These are phyloP conservation scores for Turritopsis dohrnii DNA, from an alignment of 30 jellyfish, hydroid and myxozoan genomes.

Conservation along the genomic window DNA sequence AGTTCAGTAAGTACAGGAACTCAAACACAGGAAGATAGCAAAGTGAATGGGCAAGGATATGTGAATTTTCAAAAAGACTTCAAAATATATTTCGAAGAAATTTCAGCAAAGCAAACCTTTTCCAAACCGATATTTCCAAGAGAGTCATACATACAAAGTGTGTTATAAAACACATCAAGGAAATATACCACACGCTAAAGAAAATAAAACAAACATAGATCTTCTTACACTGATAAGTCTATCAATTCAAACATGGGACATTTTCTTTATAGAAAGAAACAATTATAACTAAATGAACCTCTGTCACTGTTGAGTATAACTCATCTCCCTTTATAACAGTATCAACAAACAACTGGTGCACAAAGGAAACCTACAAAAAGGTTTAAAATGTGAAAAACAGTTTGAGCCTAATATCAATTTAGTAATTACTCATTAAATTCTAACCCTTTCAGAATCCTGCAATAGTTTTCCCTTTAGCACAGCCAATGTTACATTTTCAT, in stretches of 20 bases:
- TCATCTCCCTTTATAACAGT: conserved; percentile 19
- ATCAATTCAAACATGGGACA: no score
- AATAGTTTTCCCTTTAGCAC: conserved; percentile 13
- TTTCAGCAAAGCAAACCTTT: neutral
- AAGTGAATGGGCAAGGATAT: no score
- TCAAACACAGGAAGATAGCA: no score
- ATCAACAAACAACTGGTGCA: conserved; percentile 17
- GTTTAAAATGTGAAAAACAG: neutral
- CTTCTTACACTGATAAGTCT: neutral
- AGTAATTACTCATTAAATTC: neutral
- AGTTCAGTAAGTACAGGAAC: no score
- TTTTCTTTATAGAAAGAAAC: no score
- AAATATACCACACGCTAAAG: conserved; percentile 35
- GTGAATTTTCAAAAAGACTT: neutral
- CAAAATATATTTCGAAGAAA: neutral
- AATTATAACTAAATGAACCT: conserved; percentile 5
- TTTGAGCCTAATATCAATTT: no score
- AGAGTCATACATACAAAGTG: conserved; percentile 42
- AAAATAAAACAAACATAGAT: neutral
- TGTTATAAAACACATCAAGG: conserved; percentile 30
- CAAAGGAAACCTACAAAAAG: conserved; percentile 5
- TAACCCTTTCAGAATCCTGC: conserved; percentile 14
- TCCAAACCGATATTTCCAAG: conserved; percentile 46
- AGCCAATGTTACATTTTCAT: conserved; percentile 13
- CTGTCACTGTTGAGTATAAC: conserved; percentile 30